Evolutionary conservation across 2,113 vertebrate genomes (phyloP), one percentile per base, ranked within the genome.

Genomic region (Zapus hudsonius): DNA sequence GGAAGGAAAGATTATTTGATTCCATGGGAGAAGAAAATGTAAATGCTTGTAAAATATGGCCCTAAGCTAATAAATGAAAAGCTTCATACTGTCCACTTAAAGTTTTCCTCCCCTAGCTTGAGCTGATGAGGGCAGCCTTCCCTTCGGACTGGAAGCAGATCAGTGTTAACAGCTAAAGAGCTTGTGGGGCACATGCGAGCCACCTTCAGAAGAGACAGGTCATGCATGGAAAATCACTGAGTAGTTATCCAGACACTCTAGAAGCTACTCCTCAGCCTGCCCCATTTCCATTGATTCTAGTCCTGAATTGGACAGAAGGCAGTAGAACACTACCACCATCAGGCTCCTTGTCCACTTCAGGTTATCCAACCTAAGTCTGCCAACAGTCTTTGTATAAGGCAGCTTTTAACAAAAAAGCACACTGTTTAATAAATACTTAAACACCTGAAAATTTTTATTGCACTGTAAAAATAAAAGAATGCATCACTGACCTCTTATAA

Each of bases 401-500:
- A 85, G 73, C 22, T 93, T 90, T 94, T 40, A 95, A 94, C 33
- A 82, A 47, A 78, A 90, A 86, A 95, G 22, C 4, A 42, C 88
- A 81, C 23, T 89, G 69, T 87, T 94, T 47, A 89, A 59, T 67
- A 93, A 89, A 59, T 67, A 93, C 90, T 87, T 94, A 74, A 94
- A 8, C n/a, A 96, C 20, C 76, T 25, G 5, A 90, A 94, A 75
- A 67, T 42, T 79, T 89, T 93, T 83, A 90, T n/a, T 73, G 91
- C 33, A 91, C 3, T 92, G 16, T 64, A 97, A 93, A 93, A 7
- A 75, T 3, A 0, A 96, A 93, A 83, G 63, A 78, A 2, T 13
- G 79, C 92, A 88, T 89, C 91, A 97, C 98, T 96, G 25, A 98
- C 98, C 98, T 98, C 98, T 97, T 31, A 96, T 10, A 95, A 98